Evolutionary conservation across 2,113 vertebrate genomes (phyloP), one percentile per base, ranked within the genome.

Genomic region (Calypte anna): DNA sequence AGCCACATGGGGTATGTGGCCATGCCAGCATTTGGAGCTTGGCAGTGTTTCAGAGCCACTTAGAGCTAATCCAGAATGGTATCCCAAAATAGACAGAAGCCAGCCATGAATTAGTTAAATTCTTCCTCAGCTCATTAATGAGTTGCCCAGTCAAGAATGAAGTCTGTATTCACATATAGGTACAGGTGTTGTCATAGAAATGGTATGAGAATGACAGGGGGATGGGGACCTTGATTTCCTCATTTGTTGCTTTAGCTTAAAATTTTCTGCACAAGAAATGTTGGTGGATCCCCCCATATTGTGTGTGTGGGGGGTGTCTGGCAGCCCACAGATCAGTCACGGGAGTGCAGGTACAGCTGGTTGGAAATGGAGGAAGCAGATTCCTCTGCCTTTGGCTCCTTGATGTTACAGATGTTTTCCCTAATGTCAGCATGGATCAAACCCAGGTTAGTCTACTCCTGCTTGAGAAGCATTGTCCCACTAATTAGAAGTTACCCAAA

Each of bases 111-210:
- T 25, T 23, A 90, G 54, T 87, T 87, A 64, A 50, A 55, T 67
- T 92, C 90, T 93, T 90, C 43, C 58, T 92, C 51, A 58, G 70
- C 82, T 89, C 55, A 59, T 87, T 75, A 88, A 51, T 76, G 72
- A 59, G 28, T 51, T 84, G 36, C 22, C 67, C 25, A 28, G 78
- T 66, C 36, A 62, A 67, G 87, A 93, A 87, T 79, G 84, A 92
- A 85, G 74, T 43, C 50, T 58, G 66, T 36, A 31, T 21, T 82
- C 57, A 74, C n/a, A 23, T 0, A 0, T 13, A 59, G 44, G 28
- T 24, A 31, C 1, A 0, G 23, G 28, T 66, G 40, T 2, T 44
- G 33, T 82, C 91, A 94, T 55, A 69, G 82, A 91, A 82, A 76
- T 67, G 46, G 46, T 21, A 81, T 86, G 92, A 88, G 40, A 58